Evolutionary conservation across 2,113 vertebrate species (phyloP), one percentile per base, ranked within the genome.

Genomic region (Pedionomus torquatus): DNA sequence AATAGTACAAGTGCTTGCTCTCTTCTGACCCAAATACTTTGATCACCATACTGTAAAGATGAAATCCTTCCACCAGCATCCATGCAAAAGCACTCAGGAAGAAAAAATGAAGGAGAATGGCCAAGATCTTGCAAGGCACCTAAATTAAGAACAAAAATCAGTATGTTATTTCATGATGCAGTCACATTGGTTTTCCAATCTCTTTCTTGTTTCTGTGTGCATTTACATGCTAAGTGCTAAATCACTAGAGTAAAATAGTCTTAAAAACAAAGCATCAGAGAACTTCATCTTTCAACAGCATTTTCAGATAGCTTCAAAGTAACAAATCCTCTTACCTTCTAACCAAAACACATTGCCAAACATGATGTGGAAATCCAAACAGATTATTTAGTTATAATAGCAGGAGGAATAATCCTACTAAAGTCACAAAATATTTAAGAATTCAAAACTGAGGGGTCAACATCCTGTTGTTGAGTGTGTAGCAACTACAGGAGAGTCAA

Each of bases 41-140:
- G 96, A 99, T 97, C 88, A 99, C 99, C 99, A 99, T 99, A 74
- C 99, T 99, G 98, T 99, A 99, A 39, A 99, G 99, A 93, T 99
- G 99, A 86, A 99, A 98, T 39, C 99, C 99, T 95, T 99, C 99
- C 95, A 99, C 99, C 96, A 99, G 98, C 99, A 99, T 99, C 99
- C 99, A 99, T 3, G 99, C 98, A 64, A 99, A 99, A 5, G 98
- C 98, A 61, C 99, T 99, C 97, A 99, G 97, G 96, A 99, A 99
- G 98, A 99, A 99, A 98, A 99, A 99, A 95, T 99, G 99, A n/a
- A 99, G 99, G 30, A 99, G 98, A 76, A 99, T 89, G 2, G 99
- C 99, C 98, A 99, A 98, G 54, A 98, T 97, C 94, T 98, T 99
- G 98, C 99, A 99, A 14, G 99, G 98, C n/a, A 99, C 88, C 99